These are phyloP conservation scores for Lasioglossum oenotherae DNA, from an alignment of 2,888 invertebrate species.

Conservation along the genomic window DNA sequence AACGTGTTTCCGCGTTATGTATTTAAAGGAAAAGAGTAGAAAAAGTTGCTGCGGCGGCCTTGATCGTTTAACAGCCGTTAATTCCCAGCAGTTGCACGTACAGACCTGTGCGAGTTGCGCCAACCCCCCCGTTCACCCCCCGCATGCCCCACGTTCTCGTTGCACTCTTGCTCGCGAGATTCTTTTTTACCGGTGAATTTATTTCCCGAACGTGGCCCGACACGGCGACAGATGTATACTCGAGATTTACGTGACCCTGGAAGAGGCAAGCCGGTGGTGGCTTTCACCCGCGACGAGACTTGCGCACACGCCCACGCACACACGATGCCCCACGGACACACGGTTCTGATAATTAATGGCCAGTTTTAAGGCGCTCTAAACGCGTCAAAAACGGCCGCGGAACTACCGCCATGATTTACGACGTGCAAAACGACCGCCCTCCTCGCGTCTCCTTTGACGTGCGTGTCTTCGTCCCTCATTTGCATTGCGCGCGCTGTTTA, in stretches of 20 bases:
- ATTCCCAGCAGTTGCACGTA: conserved; percentile 64
- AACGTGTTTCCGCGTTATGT: neutral
- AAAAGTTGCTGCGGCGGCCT: conserved; percentile 14
- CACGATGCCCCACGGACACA: neutral
- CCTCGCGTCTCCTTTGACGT: conserved; percentile 18
- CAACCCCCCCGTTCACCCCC: too few species aligned
- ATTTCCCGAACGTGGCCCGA: conserved; percentile 68
- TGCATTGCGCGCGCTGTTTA: conserved; percentile 31
- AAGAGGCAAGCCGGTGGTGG: neutral
- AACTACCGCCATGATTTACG: conserved; percentile 65
- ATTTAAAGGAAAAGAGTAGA: conserved; percentile 4
- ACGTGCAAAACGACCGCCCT: conserved; percentile 54
- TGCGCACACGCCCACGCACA: conserved; percentile 2
- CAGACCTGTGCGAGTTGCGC: conserved; percentile 33
- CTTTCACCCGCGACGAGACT: neutral
- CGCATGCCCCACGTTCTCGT: neutral
- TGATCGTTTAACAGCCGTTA: conserved; percentile 63
- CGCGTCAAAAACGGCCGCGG: conserved; percentile 60
- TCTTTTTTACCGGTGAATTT: conserved; percentile 67
- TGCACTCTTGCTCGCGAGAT: conserved; percentile 39
- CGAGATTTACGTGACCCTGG: conserved; percentile 67
- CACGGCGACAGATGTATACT: conserved; percentile 68
- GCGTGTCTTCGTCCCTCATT: conserved; percentile 41
- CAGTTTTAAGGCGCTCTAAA: conserved; percentile 64
- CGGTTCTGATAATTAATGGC: conserved; percentile 68